phyloP scores from a whole-genome alignment of 2,888 invertebrate species.

The Caenorhabditis sp. region DNA sequence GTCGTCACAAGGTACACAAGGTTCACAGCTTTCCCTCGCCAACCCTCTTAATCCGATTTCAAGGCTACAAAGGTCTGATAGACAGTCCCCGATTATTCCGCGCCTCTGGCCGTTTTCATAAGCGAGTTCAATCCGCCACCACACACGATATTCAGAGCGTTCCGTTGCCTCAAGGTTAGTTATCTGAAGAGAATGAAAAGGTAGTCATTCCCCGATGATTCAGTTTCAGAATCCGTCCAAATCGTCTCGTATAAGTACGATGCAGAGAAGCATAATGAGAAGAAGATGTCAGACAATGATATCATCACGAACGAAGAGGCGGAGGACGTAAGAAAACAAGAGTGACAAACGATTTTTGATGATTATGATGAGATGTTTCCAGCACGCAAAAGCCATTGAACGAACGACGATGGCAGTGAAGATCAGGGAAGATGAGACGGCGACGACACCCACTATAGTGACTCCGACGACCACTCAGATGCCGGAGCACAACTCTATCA shows the following conservation, averaged over 20 bases:
- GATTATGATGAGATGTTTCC: conserved; percentile 27
- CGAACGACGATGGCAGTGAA: conserved; percentile 70
- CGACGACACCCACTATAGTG: conserved; percentile 27
- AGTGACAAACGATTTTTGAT: conserved; percentile 17
- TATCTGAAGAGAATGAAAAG: background rate
- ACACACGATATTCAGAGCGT: conserved; percentile 66
- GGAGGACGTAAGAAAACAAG: conserved; percentile 56
- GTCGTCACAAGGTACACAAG: conserved; percentile 52
- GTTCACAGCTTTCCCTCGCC: conserved; percentile 11
- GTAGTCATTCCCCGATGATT: background rate
- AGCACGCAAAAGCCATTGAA: conserved; percentile 67
- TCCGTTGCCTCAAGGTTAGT: conserved; percentile 56
- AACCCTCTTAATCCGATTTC: conserved; percentile 3
- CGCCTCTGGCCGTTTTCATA: conserved; percentile 63
- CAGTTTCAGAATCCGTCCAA: conserved; percentile 56
- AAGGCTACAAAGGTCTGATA: conserved; percentile 56
- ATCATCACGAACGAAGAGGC: conserved; percentile 65
- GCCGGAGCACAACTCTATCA: conserved; percentile 63
- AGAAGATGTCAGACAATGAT: conserved; percentile 67
- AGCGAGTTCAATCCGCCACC: conserved; percentile 64
- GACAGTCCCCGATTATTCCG: conserved; percentile 60
- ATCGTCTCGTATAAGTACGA: conserved; percentile 69
- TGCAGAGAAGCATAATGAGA: conserved; percentile 69
- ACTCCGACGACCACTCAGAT: conserved; percentile 51
- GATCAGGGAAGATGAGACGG: conserved; percentile 43